A percentile compares a stretch with the other conserved stretches of the same genome.
phyloP scores from a whole-genome alignment of 2,113 vertebrate species.

The Triplophysa tibetana region DNA sequence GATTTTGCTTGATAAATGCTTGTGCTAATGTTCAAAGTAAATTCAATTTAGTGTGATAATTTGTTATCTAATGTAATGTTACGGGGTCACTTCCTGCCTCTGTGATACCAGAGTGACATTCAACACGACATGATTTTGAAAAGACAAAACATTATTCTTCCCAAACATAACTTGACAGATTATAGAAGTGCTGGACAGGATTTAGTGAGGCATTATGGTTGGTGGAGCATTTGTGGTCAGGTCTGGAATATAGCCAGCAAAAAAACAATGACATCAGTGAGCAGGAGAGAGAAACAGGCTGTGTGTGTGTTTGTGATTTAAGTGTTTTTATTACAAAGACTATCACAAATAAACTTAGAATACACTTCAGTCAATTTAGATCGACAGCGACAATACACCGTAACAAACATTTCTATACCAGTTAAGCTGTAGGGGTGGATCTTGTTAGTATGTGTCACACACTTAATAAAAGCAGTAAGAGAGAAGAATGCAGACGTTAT shows the following conservation, averaged over 20 bases:
- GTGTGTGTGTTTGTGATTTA: neutral
- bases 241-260: constrained; percentile 31
- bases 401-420: too few relatives aligned
- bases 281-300: constrained; percentile 4
- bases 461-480: too few relatives aligned
- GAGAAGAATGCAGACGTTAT: too few relatives aligned
- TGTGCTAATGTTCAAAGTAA: neutral
- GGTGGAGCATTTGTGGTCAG: constrained; percentile 32
- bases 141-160: constrained; percentile 13
- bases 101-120: neutral
- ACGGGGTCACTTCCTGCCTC: neutral
- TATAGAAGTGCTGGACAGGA: constrained; percentile 15
- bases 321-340: neutral
- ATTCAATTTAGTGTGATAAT: neutral
- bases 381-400: neutral
- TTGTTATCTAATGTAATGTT: neutral
- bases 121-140: constrained; percentile 4
- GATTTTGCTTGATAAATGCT: neutral
- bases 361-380: neutral
- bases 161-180: constrained; percentile 30
- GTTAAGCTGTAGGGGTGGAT: too few relatives aligned
- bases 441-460: too few relatives aligned
- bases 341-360: neutral
- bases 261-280: constrained; percentile 28
- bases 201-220: constrained; percentile 28